Evolutionary conservation across 2,113 vertebrate genomes (phyloP).

Genomic region (Pionites leucogaster): DNA sequence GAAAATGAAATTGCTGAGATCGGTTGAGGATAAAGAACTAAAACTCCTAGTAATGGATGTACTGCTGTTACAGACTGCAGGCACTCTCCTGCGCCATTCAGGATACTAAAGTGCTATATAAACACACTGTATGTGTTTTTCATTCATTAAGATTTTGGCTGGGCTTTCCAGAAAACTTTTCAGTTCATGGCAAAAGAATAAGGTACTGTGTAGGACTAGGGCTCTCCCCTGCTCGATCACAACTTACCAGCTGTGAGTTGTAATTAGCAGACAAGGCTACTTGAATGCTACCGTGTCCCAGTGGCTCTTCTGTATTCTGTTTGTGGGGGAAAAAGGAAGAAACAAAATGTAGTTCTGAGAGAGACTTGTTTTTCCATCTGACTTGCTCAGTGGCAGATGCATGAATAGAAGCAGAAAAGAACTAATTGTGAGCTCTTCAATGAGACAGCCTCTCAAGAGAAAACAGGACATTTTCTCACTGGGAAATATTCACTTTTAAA

Average conservation of each 20-base stretch:
- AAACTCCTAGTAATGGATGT: not conserved
- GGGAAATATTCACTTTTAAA: conserved; percentile 17
- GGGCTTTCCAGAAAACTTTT: not conserved
- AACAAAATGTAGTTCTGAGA: not conserved
- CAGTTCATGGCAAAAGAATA: not conserved
- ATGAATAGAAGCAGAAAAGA: not conserved
- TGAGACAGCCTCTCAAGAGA: not conserved
- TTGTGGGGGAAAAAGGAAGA: not conserved
- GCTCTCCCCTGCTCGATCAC: not conserved
- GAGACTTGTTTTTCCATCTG: not conserved
- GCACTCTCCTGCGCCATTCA: not conserved
- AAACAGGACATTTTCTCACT: not conserved
- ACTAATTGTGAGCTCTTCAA: not conserved
- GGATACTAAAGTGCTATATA: not conserved
- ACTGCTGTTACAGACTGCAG: not conserved
- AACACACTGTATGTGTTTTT: not conserved
- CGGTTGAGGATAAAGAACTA: not conserved
- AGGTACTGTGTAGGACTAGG: not conserved
- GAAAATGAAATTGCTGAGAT: not conserved
- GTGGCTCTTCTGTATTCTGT: not conserved
- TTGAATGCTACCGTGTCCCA: not conserved
- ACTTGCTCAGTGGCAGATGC: not conserved
- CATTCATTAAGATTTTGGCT: not conserved
- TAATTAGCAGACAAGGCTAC: not conserved
- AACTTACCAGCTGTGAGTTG: not conserved